These are phyloP conservation scores for Caerostris darwini DNA, from an alignment of 1,140 invertebrate genomes.

Conservation along the genomic window DNA sequence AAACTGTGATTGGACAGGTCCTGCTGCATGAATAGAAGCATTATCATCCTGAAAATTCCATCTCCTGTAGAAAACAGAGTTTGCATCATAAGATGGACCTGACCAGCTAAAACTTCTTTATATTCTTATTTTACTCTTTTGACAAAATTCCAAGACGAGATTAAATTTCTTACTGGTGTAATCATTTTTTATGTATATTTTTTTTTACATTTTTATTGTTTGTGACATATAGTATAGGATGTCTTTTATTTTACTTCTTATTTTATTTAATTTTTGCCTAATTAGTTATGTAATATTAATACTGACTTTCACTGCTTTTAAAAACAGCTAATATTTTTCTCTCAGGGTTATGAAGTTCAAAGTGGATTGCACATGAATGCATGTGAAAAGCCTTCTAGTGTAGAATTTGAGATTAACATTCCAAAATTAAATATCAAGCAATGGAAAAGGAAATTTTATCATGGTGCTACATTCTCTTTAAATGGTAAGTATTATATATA, in stretches of 20 bases:
- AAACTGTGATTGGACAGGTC: too few species aligned
- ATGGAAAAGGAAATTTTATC: conserved; percentile 57
- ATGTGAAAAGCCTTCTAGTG: conserved; percentile 61
- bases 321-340: background rate
- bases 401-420: conserved; percentile 49
- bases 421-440: conserved; percentile 57
- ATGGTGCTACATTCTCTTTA: conserved; percentile 52
- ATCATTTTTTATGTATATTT: too few species aligned
- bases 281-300: background rate
- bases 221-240: background rate
- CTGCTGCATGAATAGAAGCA: too few species aligned
- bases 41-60: too few species aligned
- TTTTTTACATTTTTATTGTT: background rate
- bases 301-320: background rate
- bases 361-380: conserved; percentile 35
- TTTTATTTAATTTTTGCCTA: background rate
- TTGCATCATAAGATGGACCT: too few species aligned
- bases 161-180: too few species aligned
- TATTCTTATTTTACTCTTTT: background rate
- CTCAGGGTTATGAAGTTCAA: conserved; percentile 51
- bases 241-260: too few species aligned
- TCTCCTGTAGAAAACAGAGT: too few species aligned
- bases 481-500: conserved; percentile 26
- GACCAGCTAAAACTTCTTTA: too few species aligned
- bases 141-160: background rate